A percentile compares a stretch with the other conserved stretches of the same genome.
Evolutionary conservation across 2,797 vertebrate species (phyloP).

Genomic region (Paguma larvata): DNA sequence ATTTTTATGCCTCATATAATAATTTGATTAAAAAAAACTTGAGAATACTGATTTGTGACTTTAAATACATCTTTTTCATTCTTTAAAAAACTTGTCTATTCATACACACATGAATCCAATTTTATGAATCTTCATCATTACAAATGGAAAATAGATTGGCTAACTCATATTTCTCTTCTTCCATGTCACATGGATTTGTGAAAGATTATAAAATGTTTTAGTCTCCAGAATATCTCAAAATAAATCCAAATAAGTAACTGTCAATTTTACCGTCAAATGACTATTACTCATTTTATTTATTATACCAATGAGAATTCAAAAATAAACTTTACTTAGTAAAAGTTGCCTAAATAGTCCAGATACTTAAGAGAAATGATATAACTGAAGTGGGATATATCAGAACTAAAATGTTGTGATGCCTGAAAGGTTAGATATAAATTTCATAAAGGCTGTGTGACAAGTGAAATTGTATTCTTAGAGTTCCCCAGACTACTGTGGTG

Average conservation of each 20-base stretch:
- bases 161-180: neutral
- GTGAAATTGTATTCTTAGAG: neutral
- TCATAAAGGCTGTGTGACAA: neutral
- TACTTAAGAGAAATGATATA: neutral
- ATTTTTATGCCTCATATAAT: constrained; percentile 28
- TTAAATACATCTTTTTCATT: neutral
- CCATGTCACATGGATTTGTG: constrained; percentile 6
- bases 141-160: neutral
- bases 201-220: neutral
- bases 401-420: neutral
- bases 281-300: constrained; percentile 30
- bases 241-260: constrained; percentile 13
- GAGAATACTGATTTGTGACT: neutral
- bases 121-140: constrained; percentile 28
- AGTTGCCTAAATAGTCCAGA: neutral
- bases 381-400: neutral
- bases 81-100: constrained; percentile 41
- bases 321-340: neutral
- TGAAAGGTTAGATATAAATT: neutral
- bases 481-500: neutral
- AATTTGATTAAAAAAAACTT: constrained; percentile 51
- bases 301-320: neutral
- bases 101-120: neutral
- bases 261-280: neutral
- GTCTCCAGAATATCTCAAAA: neutral